Conservation (phyloP, 2,113 vertebrate genomes). For the Trinectes maculatus region DNA sequence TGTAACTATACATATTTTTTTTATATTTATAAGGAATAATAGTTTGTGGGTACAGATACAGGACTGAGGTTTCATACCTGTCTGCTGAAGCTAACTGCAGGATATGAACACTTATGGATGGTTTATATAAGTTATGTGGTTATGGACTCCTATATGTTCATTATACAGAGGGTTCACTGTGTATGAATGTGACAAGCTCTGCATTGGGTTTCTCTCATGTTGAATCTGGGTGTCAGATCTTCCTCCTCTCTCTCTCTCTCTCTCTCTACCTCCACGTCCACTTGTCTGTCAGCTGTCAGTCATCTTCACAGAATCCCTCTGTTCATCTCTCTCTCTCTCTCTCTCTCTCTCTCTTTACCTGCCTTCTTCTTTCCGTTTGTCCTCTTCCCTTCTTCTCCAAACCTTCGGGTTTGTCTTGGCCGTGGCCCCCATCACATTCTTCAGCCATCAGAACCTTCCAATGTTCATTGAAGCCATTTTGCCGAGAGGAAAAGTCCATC, state of each 20-base stretch:
- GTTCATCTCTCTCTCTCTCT: conserved; percentile 38
- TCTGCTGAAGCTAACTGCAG: too few relatives aligned
- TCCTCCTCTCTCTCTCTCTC: conserved; percentile 4
- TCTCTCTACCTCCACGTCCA: conserved; percentile 7
- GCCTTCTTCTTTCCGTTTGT: conserved; percentile 22
- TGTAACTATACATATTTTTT: too few relatives aligned
- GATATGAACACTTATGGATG: too few relatives aligned
- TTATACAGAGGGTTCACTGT: too few relatives aligned
- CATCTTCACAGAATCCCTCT: conserved; percentile 39
- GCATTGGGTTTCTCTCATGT: too few relatives aligned
- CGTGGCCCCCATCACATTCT: conserved; percentile 49
- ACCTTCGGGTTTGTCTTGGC: conserved; percentile 36
- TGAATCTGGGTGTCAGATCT: conserved; percentile 44
- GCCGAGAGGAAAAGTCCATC: conserved; percentile 1
- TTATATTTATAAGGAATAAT: too few relatives aligned
- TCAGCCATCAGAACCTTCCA: conserved; percentile 51
- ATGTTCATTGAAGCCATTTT: conserved; percentile 24
- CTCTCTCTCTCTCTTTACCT: conserved; percentile 11
- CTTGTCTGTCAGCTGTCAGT: conserved; percentile 39
- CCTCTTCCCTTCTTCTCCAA: conserved; percentile 34
- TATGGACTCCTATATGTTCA: too few relatives aligned
- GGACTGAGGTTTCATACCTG: too few relatives aligned
- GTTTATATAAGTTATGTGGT: too few relatives aligned
- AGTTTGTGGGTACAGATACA: too few relatives aligned
- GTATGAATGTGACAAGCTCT: too few relatives aligned